Evolutionary conservation across 2,113 vertebrate genomes (phyloP).

Genomic region (Misgurnus anguillicaudatus): DNA sequence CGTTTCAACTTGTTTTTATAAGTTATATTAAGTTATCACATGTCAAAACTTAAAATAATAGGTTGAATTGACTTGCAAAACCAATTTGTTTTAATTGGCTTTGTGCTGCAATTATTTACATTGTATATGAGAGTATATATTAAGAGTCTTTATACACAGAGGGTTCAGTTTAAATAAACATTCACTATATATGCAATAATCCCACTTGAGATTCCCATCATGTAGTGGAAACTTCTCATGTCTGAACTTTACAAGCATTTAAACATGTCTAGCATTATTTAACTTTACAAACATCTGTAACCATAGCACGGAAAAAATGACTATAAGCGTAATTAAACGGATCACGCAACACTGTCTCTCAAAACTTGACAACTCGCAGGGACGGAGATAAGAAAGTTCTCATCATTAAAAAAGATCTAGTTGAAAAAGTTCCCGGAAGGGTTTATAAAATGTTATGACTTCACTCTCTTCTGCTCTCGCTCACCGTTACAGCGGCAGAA

Average conservation of each 20-base stretch:
- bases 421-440: conserved; percentile 67
- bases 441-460: conserved; percentile 67
- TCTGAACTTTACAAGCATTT: conserved; percentile 1
- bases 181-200: too few species aligned
- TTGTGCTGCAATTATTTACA: too few species aligned
- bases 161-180: too few species aligned
- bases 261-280: conserved; percentile 14
- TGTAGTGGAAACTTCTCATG: conserved; percentile 1
- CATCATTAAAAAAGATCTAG: conserved; percentile 63
- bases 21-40: too few species aligned
- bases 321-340: conserved; percentile 58
- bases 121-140: too few species aligned
- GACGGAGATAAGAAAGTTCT: conserved; percentile 63
- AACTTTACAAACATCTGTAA: conserved; percentile 48
- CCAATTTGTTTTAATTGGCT: too few species aligned
- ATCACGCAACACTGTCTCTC: conserved; percentile 43
- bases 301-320: conserved; percentile 73
- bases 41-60: too few species aligned
- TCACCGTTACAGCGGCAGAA: conserved; percentile 49
- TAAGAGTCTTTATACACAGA: too few species aligned
- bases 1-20: too few species aligned
- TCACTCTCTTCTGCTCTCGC: conserved; percentile 59
- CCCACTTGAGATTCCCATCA: too few species aligned
- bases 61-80: too few species aligned
- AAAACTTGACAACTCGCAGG: conserved; percentile 39